Conservation (phyloP, 2,113 vertebrate species). For the Lichenostomus cassidix region DNA sequence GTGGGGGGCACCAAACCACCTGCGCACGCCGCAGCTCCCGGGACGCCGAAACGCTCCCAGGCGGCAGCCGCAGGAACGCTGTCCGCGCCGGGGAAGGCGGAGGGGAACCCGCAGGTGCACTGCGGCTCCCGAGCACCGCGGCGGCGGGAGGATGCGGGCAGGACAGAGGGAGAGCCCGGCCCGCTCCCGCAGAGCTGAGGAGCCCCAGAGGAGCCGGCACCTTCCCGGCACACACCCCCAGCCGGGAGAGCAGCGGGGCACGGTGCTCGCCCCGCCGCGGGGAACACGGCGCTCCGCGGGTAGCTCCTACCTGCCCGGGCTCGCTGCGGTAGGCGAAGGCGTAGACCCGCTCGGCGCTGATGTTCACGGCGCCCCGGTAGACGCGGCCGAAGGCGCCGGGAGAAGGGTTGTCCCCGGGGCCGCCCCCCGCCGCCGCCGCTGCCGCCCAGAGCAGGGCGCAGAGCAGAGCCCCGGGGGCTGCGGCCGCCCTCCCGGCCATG, state of each 20-base stretch:
- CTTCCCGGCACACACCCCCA: background rate
- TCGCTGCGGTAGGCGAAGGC: conserved; percentile 75
- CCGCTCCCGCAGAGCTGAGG: background rate
- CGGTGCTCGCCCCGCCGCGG: background rate
- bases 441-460: conserved; percentile 38
- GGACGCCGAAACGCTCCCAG: background rate
- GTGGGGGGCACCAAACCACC: background rate
- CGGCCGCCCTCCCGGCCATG: background rate
- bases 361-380: conserved; percentile 72
- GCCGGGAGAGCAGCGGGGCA: background rate
- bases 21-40: background rate
- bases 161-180: background rate
- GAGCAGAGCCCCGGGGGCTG: background rate
- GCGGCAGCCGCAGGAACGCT: background rate
- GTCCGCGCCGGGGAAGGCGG: background rate
- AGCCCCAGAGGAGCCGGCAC: background rate
- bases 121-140: background rate
- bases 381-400: conserved; percentile 64
- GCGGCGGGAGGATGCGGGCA: background rate
- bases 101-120: background rate
- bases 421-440: background rate
- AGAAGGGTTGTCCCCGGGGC: background rate
- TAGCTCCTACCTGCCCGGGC: conserved; percentile 75
- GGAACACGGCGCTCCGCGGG: background rate
- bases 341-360: conserved; percentile 72